These are phyloP conservation scores for Trichogramma pretiosum DNA, from an alignment of 1,140 invertebrate species.

Conservation along the genomic window DNA sequence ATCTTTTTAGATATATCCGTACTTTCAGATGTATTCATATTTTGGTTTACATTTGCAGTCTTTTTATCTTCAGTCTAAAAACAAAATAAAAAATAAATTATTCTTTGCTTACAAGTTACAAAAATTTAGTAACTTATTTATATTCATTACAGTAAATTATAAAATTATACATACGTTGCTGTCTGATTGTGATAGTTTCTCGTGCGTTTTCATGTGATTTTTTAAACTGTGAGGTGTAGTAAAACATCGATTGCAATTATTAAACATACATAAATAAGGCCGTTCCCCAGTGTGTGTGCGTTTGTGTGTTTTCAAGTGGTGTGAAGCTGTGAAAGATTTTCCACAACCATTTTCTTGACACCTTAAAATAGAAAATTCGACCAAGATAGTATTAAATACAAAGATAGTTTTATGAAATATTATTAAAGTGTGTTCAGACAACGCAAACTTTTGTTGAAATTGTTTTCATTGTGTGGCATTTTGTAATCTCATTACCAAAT, in stretches of 20 bases:
- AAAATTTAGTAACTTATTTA: not conserved
- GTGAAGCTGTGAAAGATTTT: constrained; percentile 86
- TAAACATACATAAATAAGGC: constrained; percentile 66
- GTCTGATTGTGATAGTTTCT: constrained; percentile 30
- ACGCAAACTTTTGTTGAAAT: no score
- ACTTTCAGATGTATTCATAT: constrained; percentile 15
- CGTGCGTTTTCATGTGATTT: constrained; percentile 60
- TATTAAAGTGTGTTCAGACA: no score
- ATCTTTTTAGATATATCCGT: no score
- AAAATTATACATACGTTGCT: constrained; percentile 30
- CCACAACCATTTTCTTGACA: constrained; percentile 76
- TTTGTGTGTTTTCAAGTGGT: constrained; percentile 83
- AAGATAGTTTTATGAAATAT: no score
- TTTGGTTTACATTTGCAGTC: constrained; percentile 7
- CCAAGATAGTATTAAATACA: constrained; percentile 1
- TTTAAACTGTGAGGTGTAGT: constrained; percentile 73
- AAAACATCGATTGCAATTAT: constrained; percentile 67
- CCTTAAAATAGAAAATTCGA: constrained; percentile 39
- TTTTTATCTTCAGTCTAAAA: constrained; percentile 13
- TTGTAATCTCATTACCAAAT: no score
- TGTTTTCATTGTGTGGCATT: no score
- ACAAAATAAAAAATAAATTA: not conserved
- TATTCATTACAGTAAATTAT: no score
- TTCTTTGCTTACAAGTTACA: not conserved
- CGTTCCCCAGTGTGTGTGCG: constrained; percentile 57